Evolutionary conservation across 1,140 invertebrate genomes (phyloP), one percentile per base, ranked within the genome.

Genomic region (Brachystomella parvula): DNA sequence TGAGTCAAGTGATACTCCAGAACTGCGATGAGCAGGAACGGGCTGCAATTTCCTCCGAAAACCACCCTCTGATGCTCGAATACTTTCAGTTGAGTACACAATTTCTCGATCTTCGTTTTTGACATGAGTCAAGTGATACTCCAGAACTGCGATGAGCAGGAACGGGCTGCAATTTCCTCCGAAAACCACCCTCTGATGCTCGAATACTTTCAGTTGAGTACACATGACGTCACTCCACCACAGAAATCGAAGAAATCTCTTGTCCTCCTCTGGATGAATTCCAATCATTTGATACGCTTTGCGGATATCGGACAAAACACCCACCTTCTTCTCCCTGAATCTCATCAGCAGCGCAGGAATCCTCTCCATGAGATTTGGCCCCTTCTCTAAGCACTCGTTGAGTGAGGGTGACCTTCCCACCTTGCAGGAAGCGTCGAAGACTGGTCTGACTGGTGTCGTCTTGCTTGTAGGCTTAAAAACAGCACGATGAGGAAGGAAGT

Each of bases 211-310:
- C 15, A 69, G 1, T 21, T 58, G 33, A 3, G 24, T 47, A 2
- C 30, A 21, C 3, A 9, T 32, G 12, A 12, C 3, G 21, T 72
- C 61, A 24, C 57, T 47, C 33, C 65, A 66, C 70, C 68, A 70
- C 2, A 71, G 64, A 31, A 71, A 71, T 17, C 62, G 17, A 21
- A 60, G 39, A 57, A 62, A 59, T 19, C 67, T 28, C 21, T 77
- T 30, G 61, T 79, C 76, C 12, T 68, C 33, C 32, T 63, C 29
- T n/a, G 9, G 9, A 53, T 29, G 1, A 32, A 76, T n/a, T 26
- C 35, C 61, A 26, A 81, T 78, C 65, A 79, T 76, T n/a, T 78
- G 66, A 75, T 80, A 81, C 0, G 76, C 79, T 47, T 76, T 77
- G 49, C 72, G 68, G 17, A 81, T 79, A 59, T 80, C 79, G 0